phyloP scores from a whole-genome alignment of 2,888 invertebrate species.

The Antheraea yamamai region DNA sequence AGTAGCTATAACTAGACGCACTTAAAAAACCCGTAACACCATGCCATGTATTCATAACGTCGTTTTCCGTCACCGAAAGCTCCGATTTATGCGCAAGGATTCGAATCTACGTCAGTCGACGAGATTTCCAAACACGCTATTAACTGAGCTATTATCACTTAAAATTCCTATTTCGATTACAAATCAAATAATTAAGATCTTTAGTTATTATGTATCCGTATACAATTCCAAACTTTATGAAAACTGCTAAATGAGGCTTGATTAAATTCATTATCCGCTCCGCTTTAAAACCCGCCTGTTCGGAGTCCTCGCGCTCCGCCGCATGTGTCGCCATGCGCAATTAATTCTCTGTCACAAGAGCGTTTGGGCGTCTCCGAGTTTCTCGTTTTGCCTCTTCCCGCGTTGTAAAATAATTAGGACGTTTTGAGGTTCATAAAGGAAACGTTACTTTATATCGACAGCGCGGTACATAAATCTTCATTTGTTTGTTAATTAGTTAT shows the following conservation, averaged over 20 bases:
- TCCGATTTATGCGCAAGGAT: too few relatives aligned
- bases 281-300: slow-evolving; percentile 26
- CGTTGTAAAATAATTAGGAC: slow-evolving; percentile 81
- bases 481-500: slow-evolving; percentile 74
- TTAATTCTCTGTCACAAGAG: slow-evolving; percentile 81
- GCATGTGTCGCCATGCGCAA: slow-evolving; percentile 79
- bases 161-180: not conserved
- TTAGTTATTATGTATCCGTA: not conserved
- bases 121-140: not conserved
- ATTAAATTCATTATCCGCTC: slow-evolving; percentile 18
- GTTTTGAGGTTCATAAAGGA: slow-evolving; percentile 82
- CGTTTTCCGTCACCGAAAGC: too few relatives aligned
- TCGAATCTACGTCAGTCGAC: too few relatives aligned
- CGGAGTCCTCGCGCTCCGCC: slow-evolving; percentile 39
- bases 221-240: not conserved
- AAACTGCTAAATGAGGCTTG: not conserved
- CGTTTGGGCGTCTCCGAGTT: slow-evolving; percentile 79
- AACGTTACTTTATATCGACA: slow-evolving; percentile 81
- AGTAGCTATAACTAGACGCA: not conserved
- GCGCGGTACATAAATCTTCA: slow-evolving; percentile 80
- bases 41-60: too few relatives aligned
- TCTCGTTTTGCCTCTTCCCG: slow-evolving; percentile 73
- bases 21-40: too few relatives aligned
- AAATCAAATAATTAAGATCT: not conserved
- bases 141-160: not conserved